Evolutionary conservation across 2,113 vertebrate species (phyloP).

Genomic region (Arvicanthis niloticus): DNA sequence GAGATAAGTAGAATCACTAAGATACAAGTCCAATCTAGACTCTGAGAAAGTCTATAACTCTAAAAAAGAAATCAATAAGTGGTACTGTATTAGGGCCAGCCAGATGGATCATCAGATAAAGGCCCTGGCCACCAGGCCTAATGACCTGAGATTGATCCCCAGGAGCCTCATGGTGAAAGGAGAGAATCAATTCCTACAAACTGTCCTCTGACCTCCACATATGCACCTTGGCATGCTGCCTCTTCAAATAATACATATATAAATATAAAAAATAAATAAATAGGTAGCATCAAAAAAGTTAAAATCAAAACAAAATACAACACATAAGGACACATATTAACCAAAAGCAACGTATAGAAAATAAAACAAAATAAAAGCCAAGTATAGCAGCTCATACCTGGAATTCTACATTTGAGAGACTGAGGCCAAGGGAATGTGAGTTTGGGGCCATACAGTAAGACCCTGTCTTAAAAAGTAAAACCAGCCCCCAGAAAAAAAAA

Average conservation of each 20-base stretch:
- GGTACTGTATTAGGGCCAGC: background rate
- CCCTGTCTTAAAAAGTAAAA: background rate
- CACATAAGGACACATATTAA: background rate
- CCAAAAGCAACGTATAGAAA: background rate
- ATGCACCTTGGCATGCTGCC: background rate
- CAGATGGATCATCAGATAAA: background rate
- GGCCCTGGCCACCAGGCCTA: background rate
- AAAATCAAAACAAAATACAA: background rate
- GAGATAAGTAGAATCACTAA: background rate
- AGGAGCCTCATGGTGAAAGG: background rate
- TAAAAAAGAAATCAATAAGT: background rate
- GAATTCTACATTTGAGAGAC: background rate
- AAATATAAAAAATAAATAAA: background rate
- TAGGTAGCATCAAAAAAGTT: background rate
- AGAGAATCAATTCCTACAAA: background rate
- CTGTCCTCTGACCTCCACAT: background rate
- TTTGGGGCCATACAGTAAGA: background rate
- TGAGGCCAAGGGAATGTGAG: background rate
- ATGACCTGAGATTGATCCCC: background rate
- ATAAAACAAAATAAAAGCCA: background rate
- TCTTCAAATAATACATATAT: background rate
- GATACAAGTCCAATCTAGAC: background rate
- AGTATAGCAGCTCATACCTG: background rate
- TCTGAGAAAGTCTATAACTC: slow-evolving; percentile 30
- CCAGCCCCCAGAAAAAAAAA: background rate